Base-by-base conservation (phyloP, 2,113 vertebrate genomes). In the Solea solea region DNA sequence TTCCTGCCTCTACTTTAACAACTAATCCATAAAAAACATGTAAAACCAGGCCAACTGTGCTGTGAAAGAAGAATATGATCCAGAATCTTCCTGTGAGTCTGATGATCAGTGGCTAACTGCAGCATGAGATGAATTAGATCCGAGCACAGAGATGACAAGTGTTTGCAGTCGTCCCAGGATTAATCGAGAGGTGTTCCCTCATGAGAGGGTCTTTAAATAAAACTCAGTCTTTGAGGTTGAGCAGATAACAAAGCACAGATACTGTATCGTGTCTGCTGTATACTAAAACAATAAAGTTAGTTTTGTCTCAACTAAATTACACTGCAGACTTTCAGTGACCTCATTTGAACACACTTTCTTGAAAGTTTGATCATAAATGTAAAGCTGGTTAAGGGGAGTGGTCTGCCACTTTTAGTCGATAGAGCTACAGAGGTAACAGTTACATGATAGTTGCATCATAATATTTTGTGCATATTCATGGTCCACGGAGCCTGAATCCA, bases 61-160 rank as follows among this genome's bases (percentile, higher is more conserved):
- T 50, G 40, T 3, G 65, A 40, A 52, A 42, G 1, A 3, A 72
- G 73, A 49, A 49, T 52, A 2, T 73, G 76, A 64, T 53, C 70
- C 49, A 44, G 56, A 70, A 27, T 53, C 11, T 72, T 13, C 63
- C 40, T 34, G 34, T 0, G 25, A 60, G 72, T 69, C 66, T 77
- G 73, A 78, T 84, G 64, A 82, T 75, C 76, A 53, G 69, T 6
- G 54, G 52, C 73, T 74, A 77, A 77, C 72, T 53, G 25, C 74
- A 59, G 65, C 65, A 2, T 21, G 13, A 70, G 85, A 87, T 81
- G 74, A 75, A 86, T 78, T 74, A 55, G 71, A 72, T 62, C 58
- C 10, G 62, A 34, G 9, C 51, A 3, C 28, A 25, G 63, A 79
- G 54, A 12, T 2, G 58, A 61, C 74, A 50, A 76, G 60, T 56